Conservation (phyloP, 2,888 invertebrate genomes). For the Leucozona laternaria region DNA sequence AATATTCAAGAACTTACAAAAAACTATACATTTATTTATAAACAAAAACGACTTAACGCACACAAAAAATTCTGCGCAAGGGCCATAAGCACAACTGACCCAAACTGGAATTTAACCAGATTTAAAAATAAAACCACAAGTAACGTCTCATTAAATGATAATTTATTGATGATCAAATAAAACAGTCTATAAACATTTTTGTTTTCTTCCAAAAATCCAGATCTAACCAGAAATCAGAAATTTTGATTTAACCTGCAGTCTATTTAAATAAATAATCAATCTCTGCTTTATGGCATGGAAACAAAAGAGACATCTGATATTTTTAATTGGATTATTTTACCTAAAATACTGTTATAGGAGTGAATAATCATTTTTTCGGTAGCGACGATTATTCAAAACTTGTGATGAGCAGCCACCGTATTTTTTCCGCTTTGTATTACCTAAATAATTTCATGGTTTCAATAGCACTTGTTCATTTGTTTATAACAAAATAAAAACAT, state of each 20-base stretch:
- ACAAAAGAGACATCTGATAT: neutral
- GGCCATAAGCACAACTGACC: conserved; percentile 1
- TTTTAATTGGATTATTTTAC: neutral
- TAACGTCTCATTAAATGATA: conserved; percentile 3
- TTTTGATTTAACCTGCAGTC: neutral
- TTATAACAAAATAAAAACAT: neutral
- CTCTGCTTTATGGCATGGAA: neutral
- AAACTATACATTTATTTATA: neutral
- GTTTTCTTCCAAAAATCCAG: conserved; percentile 1
- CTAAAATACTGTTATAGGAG: neutral
- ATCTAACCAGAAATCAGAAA: conserved; percentile 5
- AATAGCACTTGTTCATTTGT: conserved; percentile 7
- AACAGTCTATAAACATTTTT: neutral
- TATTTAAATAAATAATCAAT: neutral
- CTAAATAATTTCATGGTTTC: neutral
- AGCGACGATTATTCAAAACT: neutral
- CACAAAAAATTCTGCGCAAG: neutral
- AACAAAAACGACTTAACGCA: neutral
- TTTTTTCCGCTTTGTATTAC: neutral
- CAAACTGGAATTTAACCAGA: conserved; percentile 24
- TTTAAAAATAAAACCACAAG: conserved; percentile 8
- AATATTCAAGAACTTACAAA: neutral
- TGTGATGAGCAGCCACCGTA: neutral
- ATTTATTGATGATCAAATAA: conserved; percentile 22
- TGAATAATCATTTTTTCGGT: neutral